Percentiles rank a stretch among this genome's conserved stretches.
These are phyloP conservation scores for Bombylius major DNA, from an alignment of 2,888 invertebrate species.

Conservation along the genomic window DNA sequence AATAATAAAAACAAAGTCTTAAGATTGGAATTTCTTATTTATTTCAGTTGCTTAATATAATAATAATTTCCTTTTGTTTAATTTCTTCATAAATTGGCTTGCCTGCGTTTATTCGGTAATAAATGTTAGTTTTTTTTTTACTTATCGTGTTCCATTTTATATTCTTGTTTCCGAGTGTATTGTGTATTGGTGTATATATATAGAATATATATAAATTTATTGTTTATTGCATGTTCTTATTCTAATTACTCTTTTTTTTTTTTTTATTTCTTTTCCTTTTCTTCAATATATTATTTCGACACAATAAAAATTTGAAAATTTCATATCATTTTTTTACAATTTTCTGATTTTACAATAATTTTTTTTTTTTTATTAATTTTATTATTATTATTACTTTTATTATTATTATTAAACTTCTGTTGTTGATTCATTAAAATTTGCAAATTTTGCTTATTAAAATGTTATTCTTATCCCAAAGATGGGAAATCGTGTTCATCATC, in stretches of 20 bases:
- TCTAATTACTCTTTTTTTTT: background rate
- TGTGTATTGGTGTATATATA: background rate
- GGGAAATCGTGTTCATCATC: conserved; percentile 95
- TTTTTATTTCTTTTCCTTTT: too few relatives aligned
- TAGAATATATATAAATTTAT: background rate
- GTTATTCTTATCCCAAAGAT: conserved; percentile 59
- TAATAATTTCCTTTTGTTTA: background rate
- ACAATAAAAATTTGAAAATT: too few relatives aligned
- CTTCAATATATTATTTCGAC: too few relatives aligned
- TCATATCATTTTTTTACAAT: background rate
- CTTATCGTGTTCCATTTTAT: too few relatives aligned
- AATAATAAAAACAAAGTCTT: background rate
- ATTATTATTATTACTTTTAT: background rate
- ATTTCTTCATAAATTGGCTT: background rate
- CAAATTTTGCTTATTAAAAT: background rate
- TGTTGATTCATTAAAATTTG: background rate
- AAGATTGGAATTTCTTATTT: background rate
- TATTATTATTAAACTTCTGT: background rate
- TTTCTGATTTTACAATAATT: background rate
- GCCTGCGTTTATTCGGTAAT: background rate
- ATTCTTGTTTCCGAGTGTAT: background rate
- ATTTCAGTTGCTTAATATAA: background rate
- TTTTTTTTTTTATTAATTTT: background rate
- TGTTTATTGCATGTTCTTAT: background rate
- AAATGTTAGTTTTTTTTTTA: background rate